Evolutionary conservation across 1,140 invertebrate genomes (phyloP).

Genomic region (Apolygus lucorum): DNA sequence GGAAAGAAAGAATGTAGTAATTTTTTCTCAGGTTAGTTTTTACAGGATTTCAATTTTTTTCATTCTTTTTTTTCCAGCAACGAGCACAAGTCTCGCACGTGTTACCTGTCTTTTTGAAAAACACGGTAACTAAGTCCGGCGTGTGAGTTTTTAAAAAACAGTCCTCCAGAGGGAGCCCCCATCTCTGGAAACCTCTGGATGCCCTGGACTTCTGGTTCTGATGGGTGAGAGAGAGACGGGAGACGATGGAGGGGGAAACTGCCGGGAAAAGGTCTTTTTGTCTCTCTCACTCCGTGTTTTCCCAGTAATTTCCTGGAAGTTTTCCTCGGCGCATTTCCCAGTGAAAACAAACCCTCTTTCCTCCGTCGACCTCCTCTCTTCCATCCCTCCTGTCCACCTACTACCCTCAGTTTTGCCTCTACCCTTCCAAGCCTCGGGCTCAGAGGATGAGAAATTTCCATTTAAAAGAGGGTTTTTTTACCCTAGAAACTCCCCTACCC

Average conservation of each 20-base stretch:
- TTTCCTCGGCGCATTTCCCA: slow-evolving; percentile 19
- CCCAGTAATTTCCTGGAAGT: slow-evolving; percentile 25
- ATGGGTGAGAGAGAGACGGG: too few species aligned
- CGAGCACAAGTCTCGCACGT: too few species aligned
- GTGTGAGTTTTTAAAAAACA: too few species aligned
- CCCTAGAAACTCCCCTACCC: background rate
- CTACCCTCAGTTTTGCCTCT: background rate
- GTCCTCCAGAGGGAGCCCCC: background rate
- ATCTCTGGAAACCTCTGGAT: too few species aligned
- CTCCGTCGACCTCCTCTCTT: slow-evolving; percentile 1
- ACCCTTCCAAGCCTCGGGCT: background rate
- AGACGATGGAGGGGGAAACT: background rate
- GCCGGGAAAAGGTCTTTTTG: background rate
- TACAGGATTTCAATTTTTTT: too few species aligned
- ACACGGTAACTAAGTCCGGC: too few species aligned
- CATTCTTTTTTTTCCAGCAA: too few species aligned
- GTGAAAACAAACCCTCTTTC: slow-evolving; percentile 19
- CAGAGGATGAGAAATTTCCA: slow-evolving; percentile 28
- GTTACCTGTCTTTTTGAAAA: too few species aligned
- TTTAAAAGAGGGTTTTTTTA: slow-evolving; percentile 30
- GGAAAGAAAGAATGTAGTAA: too few species aligned
- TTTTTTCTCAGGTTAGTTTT: too few species aligned
- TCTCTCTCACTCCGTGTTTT: slow-evolving; percentile 6
- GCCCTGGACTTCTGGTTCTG: background rate
- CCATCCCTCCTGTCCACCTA: slow-evolving; percentile 10